Percentiles rank a stretch among this genome's conserved stretches.
These are phyloP conservation scores for Phalera bucephala DNA, from an alignment of 2,888 invertebrate species.

Conservation along the genomic window DNA sequence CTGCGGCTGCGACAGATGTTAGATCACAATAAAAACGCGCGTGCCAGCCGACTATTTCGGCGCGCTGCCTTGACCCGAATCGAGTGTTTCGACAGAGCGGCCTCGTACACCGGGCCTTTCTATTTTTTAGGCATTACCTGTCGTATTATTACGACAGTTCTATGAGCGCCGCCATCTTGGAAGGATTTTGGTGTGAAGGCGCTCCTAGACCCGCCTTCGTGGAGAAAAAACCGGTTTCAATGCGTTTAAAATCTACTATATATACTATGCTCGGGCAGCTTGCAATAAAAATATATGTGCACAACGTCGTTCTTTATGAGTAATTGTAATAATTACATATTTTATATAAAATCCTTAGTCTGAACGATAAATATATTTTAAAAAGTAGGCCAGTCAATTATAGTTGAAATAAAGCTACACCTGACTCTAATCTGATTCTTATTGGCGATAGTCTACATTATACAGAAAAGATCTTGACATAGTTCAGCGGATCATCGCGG, in stretches of 20 bases:
- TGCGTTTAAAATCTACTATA: slow-evolving; percentile 14
- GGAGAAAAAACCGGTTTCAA: slow-evolving; percentile 48
- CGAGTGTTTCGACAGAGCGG: slow-evolving; percentile 80
- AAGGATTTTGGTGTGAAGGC: slow-evolving; percentile 64
- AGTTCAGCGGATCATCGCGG: slow-evolving; percentile 68
- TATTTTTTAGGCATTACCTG: slow-evolving; percentile 83
- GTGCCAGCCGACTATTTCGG: slow-evolving; percentile 81
- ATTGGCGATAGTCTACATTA: slow-evolving; percentile 21
- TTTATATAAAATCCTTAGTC: too few relatives aligned
- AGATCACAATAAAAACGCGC: slow-evolving; percentile 80
- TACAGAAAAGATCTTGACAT: slow-evolving; percentile 71
- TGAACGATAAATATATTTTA: too few relatives aligned
- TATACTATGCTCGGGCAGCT: too few relatives aligned
- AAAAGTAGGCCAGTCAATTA: background rate
- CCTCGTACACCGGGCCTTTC: slow-evolving; percentile 82
- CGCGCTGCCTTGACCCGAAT: slow-evolving; percentile 81
- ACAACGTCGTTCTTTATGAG: too few relatives aligned
- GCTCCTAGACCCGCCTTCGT: slow-evolving; percentile 48
- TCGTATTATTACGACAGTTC: slow-evolving; percentile 80
- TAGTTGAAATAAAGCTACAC: background rate
- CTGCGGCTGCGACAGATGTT: slow-evolving; percentile 74
- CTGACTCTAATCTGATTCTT: slow-evolving; percentile 26
- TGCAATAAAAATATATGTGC: too few relatives aligned
- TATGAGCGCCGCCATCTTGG: slow-evolving; percentile 71
- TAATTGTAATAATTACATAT: too few relatives aligned